Base-by-base conservation (phyloP, 1,140 invertebrate species). In the Nephila pilipes region DNA sequence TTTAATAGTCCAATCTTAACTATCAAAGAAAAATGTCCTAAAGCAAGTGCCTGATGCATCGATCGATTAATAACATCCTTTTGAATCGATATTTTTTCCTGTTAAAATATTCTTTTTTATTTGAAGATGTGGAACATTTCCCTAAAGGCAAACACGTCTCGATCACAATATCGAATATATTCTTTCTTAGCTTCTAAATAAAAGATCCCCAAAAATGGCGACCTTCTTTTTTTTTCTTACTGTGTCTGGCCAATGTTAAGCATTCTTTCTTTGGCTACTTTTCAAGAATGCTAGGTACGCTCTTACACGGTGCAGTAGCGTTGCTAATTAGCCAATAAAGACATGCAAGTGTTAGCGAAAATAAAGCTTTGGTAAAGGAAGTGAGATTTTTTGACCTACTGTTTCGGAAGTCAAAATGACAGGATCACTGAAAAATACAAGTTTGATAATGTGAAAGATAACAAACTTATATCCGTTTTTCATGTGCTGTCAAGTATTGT, bases 311-410 rank as follows among this genome's bases (percentile, higher is more conserved):
- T 6, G 69, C 32, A 32, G 14, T 32, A 75, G 69, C 69, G 69
- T 75, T 36, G 18, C 69, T 75, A 75, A 75, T 75, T 75, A 75
- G 69, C 69, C 69, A 75, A 75, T 75, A 75, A 75, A 75, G 69
- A 36, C 29, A 29, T 69, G 16, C 65, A 12, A 69, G 32, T 69
- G 65, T 29, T 69, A 16, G 69, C 29, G 69, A 75, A 75, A 75
- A 75, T 36, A 75, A 75, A 75, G 69, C 18, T 29, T 3, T 20
- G 69, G 18, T 32, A 75, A 8, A 36, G 14, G 29, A 75, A 36
- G 69, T 20, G 69, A 20, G 16, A 5, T 36, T 32, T 75, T 29
- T 16, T 6, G 5, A 0, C 25, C 5, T 20, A 20, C 1, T 75
- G 29, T 75, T 18, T 32, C 18, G 16, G 69, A 36, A 32, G 18